These are phyloP conservation scores for Tetrao urogallus DNA, from an alignment of 2,113 vertebrate genomes.

Conservation along the genomic window DNA sequence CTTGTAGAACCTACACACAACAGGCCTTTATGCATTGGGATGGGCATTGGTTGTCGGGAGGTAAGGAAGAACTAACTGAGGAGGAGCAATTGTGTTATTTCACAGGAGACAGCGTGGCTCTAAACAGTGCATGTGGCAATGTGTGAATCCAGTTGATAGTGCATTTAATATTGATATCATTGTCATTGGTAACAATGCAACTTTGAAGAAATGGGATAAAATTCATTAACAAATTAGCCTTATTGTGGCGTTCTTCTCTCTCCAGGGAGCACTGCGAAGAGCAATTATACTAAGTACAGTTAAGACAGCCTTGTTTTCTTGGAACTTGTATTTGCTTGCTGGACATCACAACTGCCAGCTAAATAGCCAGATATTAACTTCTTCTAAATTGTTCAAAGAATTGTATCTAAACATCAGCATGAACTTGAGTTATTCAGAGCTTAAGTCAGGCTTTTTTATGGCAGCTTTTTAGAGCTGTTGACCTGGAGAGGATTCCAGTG, in stretches of 20 bases:
- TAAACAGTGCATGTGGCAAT: neutral
- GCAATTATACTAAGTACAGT: fast-evolving
- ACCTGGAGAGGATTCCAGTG: neutral
- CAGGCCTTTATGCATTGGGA: neutral
- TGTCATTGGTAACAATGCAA: neutral
- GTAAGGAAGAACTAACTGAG: neutral
- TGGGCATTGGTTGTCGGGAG: fast-evolving
- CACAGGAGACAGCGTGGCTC: fast-evolving
- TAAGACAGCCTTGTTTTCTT: neutral
- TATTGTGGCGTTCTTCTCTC: neutral
- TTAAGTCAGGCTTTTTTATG: neutral
- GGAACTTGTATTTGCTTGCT: neutral
- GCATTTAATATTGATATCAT: neutral
- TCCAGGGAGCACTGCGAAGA: neutral
- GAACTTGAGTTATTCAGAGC: neutral
- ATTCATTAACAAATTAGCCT: neutral
- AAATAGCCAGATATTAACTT: neutral
- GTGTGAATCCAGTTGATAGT: neutral
- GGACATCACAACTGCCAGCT: neutral
- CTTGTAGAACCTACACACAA: neutral
- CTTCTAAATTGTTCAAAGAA: neutral
- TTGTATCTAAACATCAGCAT: neutral
- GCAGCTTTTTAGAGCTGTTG: slow-evolving; percentile 17
- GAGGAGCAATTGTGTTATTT: neutral
- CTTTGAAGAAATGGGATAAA: neutral